Percentiles rank a stretch among this genome's conserved stretches.
These are phyloP conservation scores for Poeciliopsis gracilis DNA, from an alignment of 2,797 vertebrate species.

Conservation along the genomic window DNA sequence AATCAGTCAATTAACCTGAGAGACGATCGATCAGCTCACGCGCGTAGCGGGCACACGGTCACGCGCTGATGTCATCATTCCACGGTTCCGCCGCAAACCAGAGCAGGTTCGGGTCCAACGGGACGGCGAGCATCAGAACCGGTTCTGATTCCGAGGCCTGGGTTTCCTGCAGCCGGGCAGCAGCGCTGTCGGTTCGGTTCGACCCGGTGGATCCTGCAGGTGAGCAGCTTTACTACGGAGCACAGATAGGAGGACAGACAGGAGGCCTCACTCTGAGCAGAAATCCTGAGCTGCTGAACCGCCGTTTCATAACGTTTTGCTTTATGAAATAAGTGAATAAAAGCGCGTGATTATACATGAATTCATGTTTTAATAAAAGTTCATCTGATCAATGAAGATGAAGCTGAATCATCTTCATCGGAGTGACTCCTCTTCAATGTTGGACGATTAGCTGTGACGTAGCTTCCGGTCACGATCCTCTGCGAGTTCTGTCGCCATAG, in stretches of 20 bases:
- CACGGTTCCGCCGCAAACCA: conserved; percentile 51
- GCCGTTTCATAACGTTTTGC: neutral
- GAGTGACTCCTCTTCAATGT: neutral
- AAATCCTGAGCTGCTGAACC: neutral
- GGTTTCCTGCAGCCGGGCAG: neutral
- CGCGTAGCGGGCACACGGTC: conserved; percentile 38
- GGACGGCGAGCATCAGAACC: conserved; percentile 10
- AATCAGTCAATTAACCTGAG: conserved; percentile 42
- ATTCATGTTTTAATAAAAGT: neutral
- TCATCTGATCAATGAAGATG: neutral
- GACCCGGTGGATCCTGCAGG: conserved; percentile 67
- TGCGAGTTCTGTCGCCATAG: conserved; percentile 6
- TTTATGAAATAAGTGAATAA: neutral
- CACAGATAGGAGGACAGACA: conserved; percentile 6
- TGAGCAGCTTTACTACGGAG: conserved; percentile 67
- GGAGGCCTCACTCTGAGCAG: conserved; percentile 36
- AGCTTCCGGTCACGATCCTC: neutral
- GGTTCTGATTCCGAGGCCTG: conserved; percentile 15
- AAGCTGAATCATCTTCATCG: neutral
- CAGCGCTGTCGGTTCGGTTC: neutral
- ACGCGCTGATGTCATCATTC: conserved; percentile 65
- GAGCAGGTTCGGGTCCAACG: conserved; percentile 34
- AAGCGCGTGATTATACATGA: too few relatives aligned
- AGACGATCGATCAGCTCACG: conserved; percentile 60
- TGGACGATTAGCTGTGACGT: conserved; percentile 15